Base-by-base conservation (phyloP, 2,888 invertebrate species). In the Nymphalis c-album region DNA sequence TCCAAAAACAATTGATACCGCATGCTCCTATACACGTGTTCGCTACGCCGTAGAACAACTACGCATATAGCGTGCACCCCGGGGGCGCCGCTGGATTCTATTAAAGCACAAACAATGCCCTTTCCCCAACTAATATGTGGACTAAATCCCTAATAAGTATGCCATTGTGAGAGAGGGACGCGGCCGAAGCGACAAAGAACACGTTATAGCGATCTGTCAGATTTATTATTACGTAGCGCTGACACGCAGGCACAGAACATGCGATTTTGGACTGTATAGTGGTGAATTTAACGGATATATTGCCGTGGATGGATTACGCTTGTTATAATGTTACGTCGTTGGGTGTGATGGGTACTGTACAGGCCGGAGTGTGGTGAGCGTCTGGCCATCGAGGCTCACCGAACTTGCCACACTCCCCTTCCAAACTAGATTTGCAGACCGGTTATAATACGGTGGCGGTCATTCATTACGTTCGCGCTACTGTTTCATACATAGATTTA, bases 61-160 rank as follows among this genome's bases (percentile, higher is more conserved):
- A 76, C 75, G 85, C 86, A 81, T 55, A 55, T 85, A 86, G 83
- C 85, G 84, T 84, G 84, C 90, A 88, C 84, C 88, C 87, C 82
- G 87, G 88, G 87, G 91, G 48, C 18, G 48, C 40, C 79, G 88
- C 81, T 81, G 87, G 85, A 91, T 92, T 91, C 91, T 89, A 92
- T 91, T 91, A 91, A 91, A 90, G 88, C 86, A 86, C 90, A 90
- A 91, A 92, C 92, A 91, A 92, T 91, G 81, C 86, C 86, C 88
- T 71, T 89, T 89, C 92, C 91, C 91, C 90, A 91, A 91, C 91
- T 92, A 91, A 91, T 92, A 92, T 91, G 92, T 91, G 92, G 89
- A 91, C 91, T 91, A 91, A 91, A 91, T 91, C 92, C 91, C 92
- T 92, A 91, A 92, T 92, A 92, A 92, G 92, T 92, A 91, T 91